These are phyloP conservation scores for Sipha maydis DNA, from an alignment of 2,888 invertebrate genomes.

Conservation along the genomic window DNA sequence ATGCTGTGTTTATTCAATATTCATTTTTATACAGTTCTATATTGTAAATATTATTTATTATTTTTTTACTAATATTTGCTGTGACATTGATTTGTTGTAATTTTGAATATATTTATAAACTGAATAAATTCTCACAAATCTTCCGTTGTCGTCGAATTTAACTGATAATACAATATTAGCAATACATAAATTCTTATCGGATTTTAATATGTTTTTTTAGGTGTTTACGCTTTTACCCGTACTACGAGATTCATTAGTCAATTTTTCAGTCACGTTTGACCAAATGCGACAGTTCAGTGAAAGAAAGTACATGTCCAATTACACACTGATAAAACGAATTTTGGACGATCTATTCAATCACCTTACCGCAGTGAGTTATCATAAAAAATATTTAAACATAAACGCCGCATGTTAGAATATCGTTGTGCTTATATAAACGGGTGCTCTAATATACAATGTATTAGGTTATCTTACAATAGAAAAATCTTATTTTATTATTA, in stretches of 20 bases:
- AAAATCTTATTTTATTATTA: too few species aligned
- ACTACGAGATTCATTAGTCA: conserved; percentile 71
- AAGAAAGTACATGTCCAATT: conserved; percentile 23
- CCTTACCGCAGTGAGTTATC: conserved; percentile 29
- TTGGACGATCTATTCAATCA: conserved; percentile 37
- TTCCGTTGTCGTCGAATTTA: too few species aligned
- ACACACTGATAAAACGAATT: conserved; percentile 11
- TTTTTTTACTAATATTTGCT: too few species aligned
- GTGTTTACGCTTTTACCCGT: conserved; percentile 72
- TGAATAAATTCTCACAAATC: too few species aligned
- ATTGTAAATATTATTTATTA: too few species aligned
- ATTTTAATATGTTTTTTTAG: conserved; percentile 69
- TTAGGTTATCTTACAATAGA: neutral
- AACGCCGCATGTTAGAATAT: neutral
- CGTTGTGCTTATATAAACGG: neutral
- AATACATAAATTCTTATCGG: too few species aligned
- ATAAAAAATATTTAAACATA: neutral
- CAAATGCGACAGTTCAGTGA: conserved; percentile 66
- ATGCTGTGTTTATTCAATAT: too few species aligned
- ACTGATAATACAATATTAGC: too few species aligned
- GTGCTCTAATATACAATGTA: neutral
- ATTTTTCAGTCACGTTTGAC: conserved; percentile 70
- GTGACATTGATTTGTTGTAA: too few species aligned
- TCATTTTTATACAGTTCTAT: too few species aligned
- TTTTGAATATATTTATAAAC: too few species aligned